Conservation (phyloP, 2,888 invertebrate genomes). For the Tridacna crocea region DNA sequence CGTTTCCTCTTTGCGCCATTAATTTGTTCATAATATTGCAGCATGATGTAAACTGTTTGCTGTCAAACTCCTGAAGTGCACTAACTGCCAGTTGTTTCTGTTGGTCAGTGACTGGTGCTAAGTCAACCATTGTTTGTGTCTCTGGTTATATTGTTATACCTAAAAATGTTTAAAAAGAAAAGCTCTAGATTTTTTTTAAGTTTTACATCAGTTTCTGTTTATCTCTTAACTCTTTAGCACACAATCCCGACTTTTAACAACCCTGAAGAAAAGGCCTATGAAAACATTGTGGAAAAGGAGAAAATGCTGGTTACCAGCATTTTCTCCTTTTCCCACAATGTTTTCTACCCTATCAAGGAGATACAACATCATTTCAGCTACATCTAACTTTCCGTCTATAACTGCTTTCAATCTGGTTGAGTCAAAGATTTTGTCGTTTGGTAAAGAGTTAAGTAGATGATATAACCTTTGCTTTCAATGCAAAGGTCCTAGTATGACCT, state of each 20-base stretch:
- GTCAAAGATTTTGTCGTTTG: too few species aligned
- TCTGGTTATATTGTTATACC: background rate
- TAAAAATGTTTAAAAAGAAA: background rate
- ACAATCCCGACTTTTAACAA: too few species aligned
- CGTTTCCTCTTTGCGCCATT: conserved; percentile 85
- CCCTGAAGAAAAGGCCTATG: too few species aligned
- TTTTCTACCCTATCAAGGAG: too few species aligned
- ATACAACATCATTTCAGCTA: too few species aligned
- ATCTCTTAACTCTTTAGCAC: too few species aligned
- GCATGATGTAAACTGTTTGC: conserved; percentile 88
- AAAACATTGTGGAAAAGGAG: background rate
- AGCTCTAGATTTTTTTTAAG: background rate
- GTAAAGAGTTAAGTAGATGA: too few species aligned
- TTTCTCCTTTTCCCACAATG: background rate
- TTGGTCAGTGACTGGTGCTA: conserved; percentile 84
- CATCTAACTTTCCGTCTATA: too few species aligned
- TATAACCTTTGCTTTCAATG: too few species aligned
- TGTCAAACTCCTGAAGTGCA: conserved; percentile 88
- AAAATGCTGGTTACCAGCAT: background rate
- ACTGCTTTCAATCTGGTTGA: too few species aligned
- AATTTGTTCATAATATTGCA: conserved; percentile 88
- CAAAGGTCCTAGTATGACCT: too few species aligned
- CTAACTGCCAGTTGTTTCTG: conserved; percentile 87
- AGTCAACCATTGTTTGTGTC: conserved; percentile 38
- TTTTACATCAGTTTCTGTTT: too few species aligned